Evolutionary conservation across 1,140 invertebrate genomes (phyloP), one percentile per base, ranked within the genome.

Genomic region (Melitaea cinxia): DNA sequence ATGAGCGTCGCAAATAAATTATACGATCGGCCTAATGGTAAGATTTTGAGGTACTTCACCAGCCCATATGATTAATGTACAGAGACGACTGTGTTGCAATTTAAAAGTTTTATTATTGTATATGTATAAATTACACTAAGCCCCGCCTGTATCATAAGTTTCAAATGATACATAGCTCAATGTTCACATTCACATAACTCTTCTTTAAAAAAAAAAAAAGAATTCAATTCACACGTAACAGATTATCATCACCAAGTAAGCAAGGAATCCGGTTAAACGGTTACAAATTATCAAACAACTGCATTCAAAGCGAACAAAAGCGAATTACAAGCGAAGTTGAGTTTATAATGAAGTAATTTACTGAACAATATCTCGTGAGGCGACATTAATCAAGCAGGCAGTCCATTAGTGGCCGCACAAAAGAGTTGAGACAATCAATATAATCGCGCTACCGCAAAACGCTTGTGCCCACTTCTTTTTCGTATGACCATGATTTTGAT

Each of bases 361-460:
- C 52, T 37, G 53, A 73, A 73, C 71, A 73, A 72, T 73, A 70
- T 70, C 21, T 21, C 17, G 58, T 64, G 26, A 57, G 63, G 62
- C 54, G 56, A 54, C 72, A 77, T 77, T 75, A 76, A 82, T 79
- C 77, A 82, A 65, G 65, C 66, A 63, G 35, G 47, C 65, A 73
- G 65, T 77, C 77, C 79, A 82, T 82, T 79, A 82, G 70, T 39
- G 61, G 59, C 61, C 58, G 62, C 47, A 82, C 77, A 78, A 82
- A 78, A 77, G 78, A 77, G 72, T 77, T 74, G 69, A 65, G 69
- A 75, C 78, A 78, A 77, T 79, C 77, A 77, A 77, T 77, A 75
- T 69, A 45, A 68, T 75, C 58, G 72, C 63, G 65, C 42, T 53
- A 54, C 68, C 72, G 68, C 70, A 70, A 74, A 73, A 72, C 50